A percentile compares a stretch with the other conserved stretches of the same genome.
These are phyloP conservation scores for Cyprinodon tularosa DNA, from an alignment of 2,113 vertebrate species.

Conservation along the genomic window DNA sequence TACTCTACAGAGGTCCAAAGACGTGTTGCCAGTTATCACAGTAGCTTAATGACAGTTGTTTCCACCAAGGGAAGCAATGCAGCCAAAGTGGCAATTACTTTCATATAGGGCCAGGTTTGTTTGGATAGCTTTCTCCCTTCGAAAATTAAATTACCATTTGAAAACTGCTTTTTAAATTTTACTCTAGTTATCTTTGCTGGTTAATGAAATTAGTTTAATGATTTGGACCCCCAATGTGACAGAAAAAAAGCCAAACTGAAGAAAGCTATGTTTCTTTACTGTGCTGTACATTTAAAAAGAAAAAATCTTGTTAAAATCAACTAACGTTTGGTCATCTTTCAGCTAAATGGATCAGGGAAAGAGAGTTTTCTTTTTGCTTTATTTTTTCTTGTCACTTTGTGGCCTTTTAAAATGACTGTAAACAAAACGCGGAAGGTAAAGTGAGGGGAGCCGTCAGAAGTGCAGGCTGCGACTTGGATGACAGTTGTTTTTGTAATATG, in stretches of 20 bases:
- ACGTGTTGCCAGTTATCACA: not conserved
- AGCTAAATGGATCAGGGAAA: conserved; percentile 12
- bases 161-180: not conserved
- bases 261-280: not conserved
- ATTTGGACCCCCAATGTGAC: not conserved
- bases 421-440: conserved; percentile 27
- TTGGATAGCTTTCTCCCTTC: not conserved
- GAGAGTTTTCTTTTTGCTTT: not conserved
- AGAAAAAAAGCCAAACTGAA: not conserved
- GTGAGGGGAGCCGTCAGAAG: conserved; percentile 43
- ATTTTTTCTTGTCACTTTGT: conserved; percentile 9
- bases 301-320: conserved; percentile 60
- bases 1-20: not conserved
- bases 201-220: not conserved
- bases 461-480: conserved; percentile 48
- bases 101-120: not conserved
- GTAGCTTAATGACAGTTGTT: not conserved
- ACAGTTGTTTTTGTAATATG: conserved; percentile 71
- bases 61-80: not conserved
- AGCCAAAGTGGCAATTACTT: not conserved
- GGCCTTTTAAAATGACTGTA: conserved; percentile 29
- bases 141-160: not conserved
- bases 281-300: conserved; percentile 42
- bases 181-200: not conserved
- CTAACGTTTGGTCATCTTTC: conserved; percentile 49